Evolutionary conservation across 2,113 vertebrate species (phyloP).

Genomic region (Solea solea): DNA sequence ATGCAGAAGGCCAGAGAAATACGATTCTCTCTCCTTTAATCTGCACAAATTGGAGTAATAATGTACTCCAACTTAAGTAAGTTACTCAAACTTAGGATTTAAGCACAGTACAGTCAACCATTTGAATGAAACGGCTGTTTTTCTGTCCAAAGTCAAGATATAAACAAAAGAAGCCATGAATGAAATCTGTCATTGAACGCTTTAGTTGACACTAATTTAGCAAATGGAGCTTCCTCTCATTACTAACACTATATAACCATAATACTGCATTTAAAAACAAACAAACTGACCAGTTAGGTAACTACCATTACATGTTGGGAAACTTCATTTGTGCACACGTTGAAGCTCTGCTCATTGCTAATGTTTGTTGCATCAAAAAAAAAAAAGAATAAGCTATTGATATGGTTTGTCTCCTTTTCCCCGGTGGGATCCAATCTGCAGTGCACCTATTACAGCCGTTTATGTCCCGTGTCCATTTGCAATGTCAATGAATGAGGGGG

Average conservation of each 20-base stretch:
- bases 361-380: slow-evolving; percentile 41
- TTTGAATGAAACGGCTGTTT: slow-evolving; percentile 15
- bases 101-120: slow-evolving; percentile 45
- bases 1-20: slow-evolving; percentile 18
- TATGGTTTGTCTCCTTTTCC: slow-evolving; percentile 21
- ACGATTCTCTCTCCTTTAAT: slow-evolving; percentile 12
- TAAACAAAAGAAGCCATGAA: slow-evolving; percentile 45
- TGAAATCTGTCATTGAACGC: slow-evolving; percentile 23
- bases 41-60: slow-evolving; percentile 6
- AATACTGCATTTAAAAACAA: slow-evolving; percentile 20
- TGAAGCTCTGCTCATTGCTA: slow-evolving; percentile 37
- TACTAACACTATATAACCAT: slow-evolving; percentile 43
- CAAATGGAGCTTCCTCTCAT: slow-evolving; percentile 44
- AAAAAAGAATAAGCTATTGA: slow-evolving; percentile 29
- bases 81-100: background rate
- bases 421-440: slow-evolving; percentile 44
- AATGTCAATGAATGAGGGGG: slow-evolving; percentile 42
- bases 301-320: slow-evolving; percentile 21
- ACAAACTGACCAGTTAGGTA: background rate
- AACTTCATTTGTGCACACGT: slow-evolving; percentile 37
- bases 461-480: slow-evolving; percentile 32
- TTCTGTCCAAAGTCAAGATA: slow-evolving; percentile 50
- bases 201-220: slow-evolving; percentile 34
- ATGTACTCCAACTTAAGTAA: background rate
- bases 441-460: slow-evolving; percentile 45